These are phyloP conservation scores for Otis tarda DNA, from an alignment of 2,113 vertebrate genomes.

Conservation along the genomic window DNA sequence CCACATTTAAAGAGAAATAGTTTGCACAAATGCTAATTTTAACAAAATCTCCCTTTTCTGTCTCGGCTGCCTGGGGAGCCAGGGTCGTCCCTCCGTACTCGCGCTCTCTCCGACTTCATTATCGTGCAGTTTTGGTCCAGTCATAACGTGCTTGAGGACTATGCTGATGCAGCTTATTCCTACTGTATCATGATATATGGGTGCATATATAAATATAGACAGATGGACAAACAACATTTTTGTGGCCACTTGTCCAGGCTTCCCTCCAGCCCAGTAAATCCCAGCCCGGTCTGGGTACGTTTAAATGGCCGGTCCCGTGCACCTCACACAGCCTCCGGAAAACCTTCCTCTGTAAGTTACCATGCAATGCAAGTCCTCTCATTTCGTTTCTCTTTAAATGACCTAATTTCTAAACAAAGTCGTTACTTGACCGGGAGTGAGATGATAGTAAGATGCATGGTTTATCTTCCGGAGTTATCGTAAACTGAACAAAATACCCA, in stretches of 20 bases:
- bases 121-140: neutral
- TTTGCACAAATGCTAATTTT: neutral
- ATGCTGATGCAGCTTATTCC: slow-evolving; percentile 2
- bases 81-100: neutral
- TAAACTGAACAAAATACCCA: neutral
- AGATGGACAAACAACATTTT: neutral
- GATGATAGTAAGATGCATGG: neutral
- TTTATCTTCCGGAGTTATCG: neutral
- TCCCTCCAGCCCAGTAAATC: neutral
- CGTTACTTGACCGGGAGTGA: neutral
- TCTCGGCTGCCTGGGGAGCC: neutral
- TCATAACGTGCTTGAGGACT: neutral
- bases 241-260: neutral
- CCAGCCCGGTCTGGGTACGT: neutral
- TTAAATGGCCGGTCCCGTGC: neutral
- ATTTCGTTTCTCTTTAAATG: neutral
- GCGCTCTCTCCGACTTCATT: neutral
- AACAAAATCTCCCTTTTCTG: neutral
- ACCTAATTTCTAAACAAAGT: neutral
- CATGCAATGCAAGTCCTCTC: neutral
- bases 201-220: neutral
- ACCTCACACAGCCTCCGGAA: neutral
- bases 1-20: neutral
- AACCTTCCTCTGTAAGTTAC: neutral
- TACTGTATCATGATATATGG: neutral